These are phyloP conservation scores for Rhinogobio ventralis DNA, from an alignment of 2,797 vertebrate species.

Conservation along the genomic window DNA sequence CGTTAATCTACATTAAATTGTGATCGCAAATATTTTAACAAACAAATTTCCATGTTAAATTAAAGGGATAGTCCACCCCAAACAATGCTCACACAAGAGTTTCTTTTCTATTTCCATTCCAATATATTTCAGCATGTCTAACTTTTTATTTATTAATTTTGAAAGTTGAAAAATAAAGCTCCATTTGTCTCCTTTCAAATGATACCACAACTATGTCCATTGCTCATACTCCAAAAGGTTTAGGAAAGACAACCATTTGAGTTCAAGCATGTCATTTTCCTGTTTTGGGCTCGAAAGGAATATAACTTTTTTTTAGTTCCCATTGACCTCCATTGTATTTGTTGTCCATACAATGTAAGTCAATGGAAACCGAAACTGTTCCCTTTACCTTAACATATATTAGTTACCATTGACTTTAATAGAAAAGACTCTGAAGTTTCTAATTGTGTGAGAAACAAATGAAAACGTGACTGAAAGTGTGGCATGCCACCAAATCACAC, in stretches of 20 bases:
- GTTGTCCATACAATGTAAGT: too few relatives aligned
- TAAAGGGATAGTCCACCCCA: not conserved
- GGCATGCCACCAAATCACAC: constrained; percentile 8
- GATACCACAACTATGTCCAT: too few relatives aligned
- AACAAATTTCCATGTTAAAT: not conserved
- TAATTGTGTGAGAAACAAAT: not conserved
- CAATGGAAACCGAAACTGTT: not conserved
- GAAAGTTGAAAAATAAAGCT: too few relatives aligned
- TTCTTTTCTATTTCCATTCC: too few relatives aligned
- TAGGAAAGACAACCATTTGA: too few relatives aligned
- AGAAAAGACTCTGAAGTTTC: not conserved
- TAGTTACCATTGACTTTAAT: not conserved
- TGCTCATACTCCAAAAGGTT: too few relatives aligned
- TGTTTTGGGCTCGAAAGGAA: too few relatives aligned
- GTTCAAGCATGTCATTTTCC: too few relatives aligned
- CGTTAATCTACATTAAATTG: not conserved
- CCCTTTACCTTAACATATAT: not conserved
- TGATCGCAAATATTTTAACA: not conserved
- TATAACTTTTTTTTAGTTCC: not conserved
- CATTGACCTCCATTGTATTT: not conserved
- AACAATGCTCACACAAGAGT: too few relatives aligned
- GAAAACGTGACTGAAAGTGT: constrained; percentile 5
- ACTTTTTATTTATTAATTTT: too few relatives aligned
- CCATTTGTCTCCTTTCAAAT: too few relatives aligned
- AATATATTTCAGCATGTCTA: too few relatives aligned